Conservation (phyloP, 64 coral and sea anemone genomes). For the Exaiptasia diaphana region DNA sequence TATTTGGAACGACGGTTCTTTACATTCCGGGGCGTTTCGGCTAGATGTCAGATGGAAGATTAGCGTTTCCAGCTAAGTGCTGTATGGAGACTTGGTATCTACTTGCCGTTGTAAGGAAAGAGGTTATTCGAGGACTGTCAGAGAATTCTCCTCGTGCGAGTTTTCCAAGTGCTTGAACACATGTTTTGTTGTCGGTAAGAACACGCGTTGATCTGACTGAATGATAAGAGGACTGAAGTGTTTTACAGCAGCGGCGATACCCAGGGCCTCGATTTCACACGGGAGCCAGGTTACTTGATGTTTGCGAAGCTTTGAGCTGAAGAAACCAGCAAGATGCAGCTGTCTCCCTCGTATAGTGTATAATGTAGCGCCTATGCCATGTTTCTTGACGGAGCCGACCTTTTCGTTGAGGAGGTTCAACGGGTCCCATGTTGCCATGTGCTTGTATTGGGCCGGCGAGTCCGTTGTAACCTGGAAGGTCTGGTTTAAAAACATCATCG, state of each 20-base stretch:
- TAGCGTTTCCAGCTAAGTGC: background rate
- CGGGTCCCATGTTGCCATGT: too few relatives aligned
- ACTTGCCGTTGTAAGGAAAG: background rate
- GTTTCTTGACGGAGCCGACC: background rate
- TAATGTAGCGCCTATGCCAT: conserved; percentile 6
- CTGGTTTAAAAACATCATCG: too few relatives aligned
- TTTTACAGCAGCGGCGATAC: conserved; percentile 9
- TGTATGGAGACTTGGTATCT: background rate
- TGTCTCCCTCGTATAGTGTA: background rate
- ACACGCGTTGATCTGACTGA: background rate
- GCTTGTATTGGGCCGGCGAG: too few relatives aligned
- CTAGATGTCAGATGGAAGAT: conserved; percentile 20
- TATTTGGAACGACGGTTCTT: background rate
- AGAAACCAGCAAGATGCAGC: conserved; percentile 9
- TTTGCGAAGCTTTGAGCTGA: background rate
- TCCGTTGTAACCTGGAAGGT: too few relatives aligned
- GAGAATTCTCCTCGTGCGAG: conserved; percentile 18
- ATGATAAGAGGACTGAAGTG: conserved; percentile 38
- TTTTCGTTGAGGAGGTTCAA: too few relatives aligned
- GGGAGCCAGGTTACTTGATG: conserved; percentile 9
- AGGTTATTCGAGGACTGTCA: background rate
- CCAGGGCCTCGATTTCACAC: conserved; percentile 9
- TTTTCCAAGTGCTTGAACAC: conserved; percentile 1
- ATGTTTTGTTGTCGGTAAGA: conserved; percentile 16
- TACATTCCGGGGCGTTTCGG: background rate